Base-by-base conservation (phyloP, 2,797 vertebrate genomes). In the Bradypodion pumilum region DNA sequence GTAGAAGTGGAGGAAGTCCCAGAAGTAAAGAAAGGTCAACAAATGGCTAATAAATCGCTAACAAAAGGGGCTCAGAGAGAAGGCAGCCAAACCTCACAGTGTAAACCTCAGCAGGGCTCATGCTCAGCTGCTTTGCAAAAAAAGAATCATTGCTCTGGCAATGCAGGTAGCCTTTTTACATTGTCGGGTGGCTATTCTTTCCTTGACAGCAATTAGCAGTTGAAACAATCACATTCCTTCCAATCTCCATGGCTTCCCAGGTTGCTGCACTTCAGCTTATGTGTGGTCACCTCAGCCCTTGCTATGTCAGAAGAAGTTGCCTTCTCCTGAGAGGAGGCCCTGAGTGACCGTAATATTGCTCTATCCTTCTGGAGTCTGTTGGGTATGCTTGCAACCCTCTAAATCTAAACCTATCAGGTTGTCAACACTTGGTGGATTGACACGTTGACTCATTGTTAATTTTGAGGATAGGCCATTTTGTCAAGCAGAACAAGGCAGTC, bases 131-230 rank as follows among this genome's bases (percentile, higher is more conserved):
- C 92, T 65, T 89, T 82, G 91, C 89, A 62, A 86, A 94, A 52
- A 81, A 65, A 40, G 91, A n/a, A 92, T 83, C 81, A 37, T 89
- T 59, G 13, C 90, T 49, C 92, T 42, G 52, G 93, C 90, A 94
- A 93, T 88, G 3, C 91, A 62, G 37, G 91, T 90, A 91, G 87
- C 89, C 52, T 83, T 90, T 91, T 91, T 91, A 93, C 77, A 59
- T 42, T 86, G 93, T 87, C 0, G 92, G 90, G 94, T 35, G 80
- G 72, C 87, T 87, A 85, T 94, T 94, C 91, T 87, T 94, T 95
- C 73, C 78, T 75, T 49, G 79, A 42, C 79, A 76, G 73, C 66
- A 70, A 85, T 85, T 85, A 81, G 56, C 52, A 0, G 0, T 46
- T 40, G 74, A 77, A 81, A 81, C 78, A 81, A 85, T 76, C 6